Percentiles rank a stretch among this genome's conserved stretches.
These are phyloP conservation scores for Drosophila testacea DNA, from an alignment of 2,888 invertebrate species.

Conservation along the genomic window DNA sequence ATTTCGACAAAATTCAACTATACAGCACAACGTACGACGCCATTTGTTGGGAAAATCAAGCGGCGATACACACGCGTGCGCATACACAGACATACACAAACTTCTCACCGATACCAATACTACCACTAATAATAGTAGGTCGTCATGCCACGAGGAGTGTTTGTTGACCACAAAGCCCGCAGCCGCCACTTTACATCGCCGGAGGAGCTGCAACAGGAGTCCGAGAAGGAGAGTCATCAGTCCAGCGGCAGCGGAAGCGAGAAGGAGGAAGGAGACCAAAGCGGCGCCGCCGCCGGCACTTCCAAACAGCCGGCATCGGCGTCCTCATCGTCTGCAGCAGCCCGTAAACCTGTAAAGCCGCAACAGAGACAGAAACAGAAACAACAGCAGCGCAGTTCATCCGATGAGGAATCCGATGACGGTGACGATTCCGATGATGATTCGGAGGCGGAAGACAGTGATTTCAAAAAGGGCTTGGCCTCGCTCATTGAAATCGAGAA, in stretches of 20 bases:
- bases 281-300: conserved; percentile 41
- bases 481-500: conserved; percentile 98
- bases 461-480: conserved; percentile 96
- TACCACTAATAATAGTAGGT: conserved; percentile 30
- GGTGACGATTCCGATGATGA: conserved; percentile 74
- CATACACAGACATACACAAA: conserved; percentile 12
- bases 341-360: conserved; percentile 44
- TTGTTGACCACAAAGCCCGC: conserved; percentile 96
- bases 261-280: conserved; percentile 38
- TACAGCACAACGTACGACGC: conserved; percentile 28
- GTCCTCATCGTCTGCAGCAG: neutral
- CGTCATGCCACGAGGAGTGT: conserved; percentile 90
- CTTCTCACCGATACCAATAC: conserved; percentile 19
- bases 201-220: conserved; percentile 95
- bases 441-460: conserved; percentile 87
- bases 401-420: conserved; percentile 74
- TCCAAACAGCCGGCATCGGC: conserved; percentile 51
- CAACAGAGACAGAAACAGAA: conserved; percentile 47
- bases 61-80: conserved; percentile 29
- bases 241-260: conserved; percentile 48
- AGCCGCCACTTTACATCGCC: conserved; percentile 97
- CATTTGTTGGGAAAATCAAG: conserved; percentile 38
- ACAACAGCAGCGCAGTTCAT: conserved; percentile 56
- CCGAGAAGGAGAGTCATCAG: conserved; percentile 85
- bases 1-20: conserved; percentile 8